phyloP scores from a whole-genome alignment of 2,888 invertebrate species.

The Eumacrocentrus americanus region DNA sequence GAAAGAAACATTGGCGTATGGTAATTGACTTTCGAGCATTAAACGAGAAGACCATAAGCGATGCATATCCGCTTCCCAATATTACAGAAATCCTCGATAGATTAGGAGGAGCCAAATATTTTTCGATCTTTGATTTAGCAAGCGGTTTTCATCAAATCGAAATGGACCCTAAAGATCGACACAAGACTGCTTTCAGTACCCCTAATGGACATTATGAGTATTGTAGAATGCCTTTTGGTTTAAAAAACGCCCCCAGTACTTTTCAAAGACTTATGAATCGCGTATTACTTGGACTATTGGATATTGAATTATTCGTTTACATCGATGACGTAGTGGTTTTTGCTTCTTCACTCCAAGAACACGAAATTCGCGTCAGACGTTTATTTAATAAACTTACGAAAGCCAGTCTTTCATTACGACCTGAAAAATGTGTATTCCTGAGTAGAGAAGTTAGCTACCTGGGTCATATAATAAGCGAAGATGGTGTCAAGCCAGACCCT shows the following conservation, averaged over 20 bases:
- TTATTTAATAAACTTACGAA: slow-evolving; percentile 9
- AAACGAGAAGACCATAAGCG: slow-evolving; percentile 10
- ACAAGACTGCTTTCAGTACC: slow-evolving; percentile 31
- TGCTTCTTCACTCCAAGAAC: slow-evolving; percentile 4
- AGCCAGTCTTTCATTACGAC: not conserved
- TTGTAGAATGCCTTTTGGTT: slow-evolving; percentile 23
- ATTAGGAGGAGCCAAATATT: slow-evolving; percentile 20
- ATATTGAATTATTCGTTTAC: not conserved
- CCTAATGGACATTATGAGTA: slow-evolving; percentile 40
- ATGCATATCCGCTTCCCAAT: slow-evolving; percentile 7
- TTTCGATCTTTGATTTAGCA: slow-evolving; percentile 13
- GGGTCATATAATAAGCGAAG: slow-evolving; percentile 14
- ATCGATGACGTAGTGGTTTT: slow-evolving; percentile 15
- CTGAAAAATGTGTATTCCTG: slow-evolving; percentile 27
- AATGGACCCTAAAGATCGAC: slow-evolving; percentile 20
- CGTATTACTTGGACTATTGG: not conserved
- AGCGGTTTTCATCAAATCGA: slow-evolving; percentile 47
- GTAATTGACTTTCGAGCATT: slow-evolving; percentile 28
- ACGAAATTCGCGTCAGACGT: slow-evolving; percentile 4
- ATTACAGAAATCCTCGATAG: not conserved
- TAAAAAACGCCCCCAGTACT: not conserved
- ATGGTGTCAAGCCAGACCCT: not conserved
- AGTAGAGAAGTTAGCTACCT: slow-evolving; percentile 16
- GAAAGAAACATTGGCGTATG: not conserved
- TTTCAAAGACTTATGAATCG: not conserved